Conservation (phyloP, 53 echinoderm and acorn worm species). For the Zoroaster sp. region DNA sequence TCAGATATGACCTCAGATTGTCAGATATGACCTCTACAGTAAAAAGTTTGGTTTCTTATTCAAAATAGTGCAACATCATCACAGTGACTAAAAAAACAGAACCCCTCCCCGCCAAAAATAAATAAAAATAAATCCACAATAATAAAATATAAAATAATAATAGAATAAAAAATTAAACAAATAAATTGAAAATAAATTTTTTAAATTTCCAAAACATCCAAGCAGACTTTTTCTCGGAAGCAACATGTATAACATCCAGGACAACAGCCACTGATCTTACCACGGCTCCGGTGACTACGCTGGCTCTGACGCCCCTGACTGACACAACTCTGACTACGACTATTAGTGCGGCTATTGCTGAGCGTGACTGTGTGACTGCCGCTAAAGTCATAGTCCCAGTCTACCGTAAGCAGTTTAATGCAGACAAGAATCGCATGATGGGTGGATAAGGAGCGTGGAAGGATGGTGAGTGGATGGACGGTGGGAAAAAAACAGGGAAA, state of each 20-base stretch:
- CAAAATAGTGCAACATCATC: too few species aligned
- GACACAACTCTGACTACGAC: constrained; percentile 66
- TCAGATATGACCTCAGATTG: background rate
- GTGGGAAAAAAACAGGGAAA: background rate
- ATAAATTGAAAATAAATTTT: background rate
- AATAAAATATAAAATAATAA: too few species aligned
- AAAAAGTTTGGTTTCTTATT: too few species aligned
- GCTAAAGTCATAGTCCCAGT: constrained; percentile 93
- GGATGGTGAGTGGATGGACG: background rate
- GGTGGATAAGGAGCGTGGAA: background rate
- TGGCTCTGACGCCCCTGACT: constrained; percentile 37
- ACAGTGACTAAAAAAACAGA: too few species aligned
- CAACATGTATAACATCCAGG: background rate
- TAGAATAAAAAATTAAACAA: too few species aligned
- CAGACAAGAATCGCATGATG: too few species aligned
- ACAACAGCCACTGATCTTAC: constrained; percentile 57
- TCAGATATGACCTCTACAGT: background rate
- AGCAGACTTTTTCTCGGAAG: background rate
- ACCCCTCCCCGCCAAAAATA: too few species aligned
- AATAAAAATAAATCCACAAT: too few species aligned
- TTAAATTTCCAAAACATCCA: too few species aligned
- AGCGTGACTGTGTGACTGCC: constrained; percentile 59
- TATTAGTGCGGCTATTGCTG: constrained; percentile 53
- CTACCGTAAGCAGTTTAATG: too few species aligned
- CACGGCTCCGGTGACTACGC: constrained; percentile 51